phyloP scores from a whole-genome alignment of 2,113 vertebrate species.

The Cynocephalus volans region DNA sequence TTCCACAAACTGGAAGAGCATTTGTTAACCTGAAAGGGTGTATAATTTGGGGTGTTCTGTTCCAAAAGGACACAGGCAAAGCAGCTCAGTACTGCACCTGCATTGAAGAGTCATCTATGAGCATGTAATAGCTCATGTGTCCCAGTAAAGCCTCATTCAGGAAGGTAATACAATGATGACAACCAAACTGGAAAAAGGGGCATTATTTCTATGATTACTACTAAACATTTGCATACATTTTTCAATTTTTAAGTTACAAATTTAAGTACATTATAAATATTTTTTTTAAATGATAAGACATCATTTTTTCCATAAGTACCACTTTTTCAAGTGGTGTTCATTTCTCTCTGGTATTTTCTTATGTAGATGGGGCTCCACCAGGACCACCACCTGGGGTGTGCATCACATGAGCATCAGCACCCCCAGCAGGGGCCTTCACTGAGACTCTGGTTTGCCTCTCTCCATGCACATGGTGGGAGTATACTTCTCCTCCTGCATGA shows the following conservation, averaged over 20 bases:
- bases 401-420: not conserved
- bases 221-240: not conserved
- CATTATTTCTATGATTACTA: not conserved
- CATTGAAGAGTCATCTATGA: not conserved
- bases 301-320: not conserved
- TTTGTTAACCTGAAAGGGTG: not conserved
- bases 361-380: rapidly evolving
- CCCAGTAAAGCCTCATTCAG: not conserved
- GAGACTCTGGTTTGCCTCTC: not conserved
- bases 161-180: not conserved
- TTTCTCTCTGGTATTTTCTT: not conserved
- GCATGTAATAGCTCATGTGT: too few species aligned
- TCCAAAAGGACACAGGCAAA: not conserved
- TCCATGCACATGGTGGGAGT: too few species aligned
- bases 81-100: not conserved
- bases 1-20: not conserved
- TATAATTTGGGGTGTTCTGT: not conserved
- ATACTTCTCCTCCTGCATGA: not conserved
- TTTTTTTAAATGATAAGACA: not conserved
- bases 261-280: not conserved
- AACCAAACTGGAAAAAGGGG: not conserved
- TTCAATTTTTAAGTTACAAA: not conserved
- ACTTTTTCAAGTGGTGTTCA: not conserved
- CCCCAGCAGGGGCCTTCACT: not conserved
- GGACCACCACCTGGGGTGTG: rapidly evolving